Evolutionary conservation across 1,140 invertebrate species (phyloP).

Genomic region (Epicauta chinensis): DNA sequence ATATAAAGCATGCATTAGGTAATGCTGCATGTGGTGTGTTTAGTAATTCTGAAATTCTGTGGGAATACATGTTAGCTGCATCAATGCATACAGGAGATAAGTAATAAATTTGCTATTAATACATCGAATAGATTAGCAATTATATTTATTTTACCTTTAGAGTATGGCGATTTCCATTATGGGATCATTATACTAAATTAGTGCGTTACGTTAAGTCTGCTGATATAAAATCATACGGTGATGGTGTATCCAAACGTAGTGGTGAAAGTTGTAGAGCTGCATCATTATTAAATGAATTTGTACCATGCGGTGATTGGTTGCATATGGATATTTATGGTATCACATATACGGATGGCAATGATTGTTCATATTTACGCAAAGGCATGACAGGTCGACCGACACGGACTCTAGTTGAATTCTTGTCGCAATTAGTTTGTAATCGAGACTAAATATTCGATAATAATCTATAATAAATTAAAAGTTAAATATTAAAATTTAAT

Average conservation of each 20-base stretch:
- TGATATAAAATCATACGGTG: conserved; percentile 58
- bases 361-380: conserved; percentile 54
- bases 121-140: too few species aligned
- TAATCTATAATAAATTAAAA: too few species aligned
- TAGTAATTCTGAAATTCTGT: conserved; percentile 49
- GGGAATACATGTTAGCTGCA: conserved; percentile 46
- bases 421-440: conserved; percentile 49
- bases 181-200: conserved; percentile 49
- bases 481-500: too few species aligned
- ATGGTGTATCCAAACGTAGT: conserved; percentile 27
- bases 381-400: conserved; percentile 55
- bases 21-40: conserved; percentile 51
- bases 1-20: conserved; percentile 51
- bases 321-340: conserved; percentile 68
- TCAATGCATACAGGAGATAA: conserved; percentile 52
- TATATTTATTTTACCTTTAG: conserved; percentile 29
- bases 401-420: conserved; percentile 54
- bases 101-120: too few species aligned
- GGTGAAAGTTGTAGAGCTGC: conserved; percentile 61
- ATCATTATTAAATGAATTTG: conserved; percentile 65
- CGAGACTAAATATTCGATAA: conserved; percentile 33
- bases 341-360: conserved; percentile 47
- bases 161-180: conserved; percentile 61
- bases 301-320: conserved; percentile 56
- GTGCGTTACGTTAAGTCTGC: conserved; percentile 31